phyloP scores from a whole-genome alignment of 2,113 vertebrate genomes.

The Tauraco erythrolophus region DNA sequence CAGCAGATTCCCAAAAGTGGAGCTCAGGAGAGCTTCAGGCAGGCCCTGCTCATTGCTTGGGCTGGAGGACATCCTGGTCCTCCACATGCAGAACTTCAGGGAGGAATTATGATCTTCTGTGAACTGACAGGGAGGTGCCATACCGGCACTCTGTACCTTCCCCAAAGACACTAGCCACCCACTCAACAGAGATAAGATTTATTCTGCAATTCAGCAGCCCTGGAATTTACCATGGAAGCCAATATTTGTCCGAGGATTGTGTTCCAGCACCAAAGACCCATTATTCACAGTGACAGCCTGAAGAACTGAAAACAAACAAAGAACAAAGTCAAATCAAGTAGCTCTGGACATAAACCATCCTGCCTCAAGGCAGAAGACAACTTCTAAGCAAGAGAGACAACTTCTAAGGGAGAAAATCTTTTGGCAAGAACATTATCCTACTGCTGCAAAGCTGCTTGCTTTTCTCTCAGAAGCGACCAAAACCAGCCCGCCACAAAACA shows the following conservation, averaged over 20 bases:
- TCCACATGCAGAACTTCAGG: not conserved
- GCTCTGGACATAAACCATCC: conserved; percentile 40
- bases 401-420: conserved; percentile 39
- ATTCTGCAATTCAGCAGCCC: not conserved
- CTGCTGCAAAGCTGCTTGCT: conserved; percentile 23
- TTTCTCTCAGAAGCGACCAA: not conserved
- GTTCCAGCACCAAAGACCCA: not conserved
- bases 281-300: conserved; percentile 47
- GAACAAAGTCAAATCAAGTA: conserved; percentile 59
- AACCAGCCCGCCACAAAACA: not conserved
- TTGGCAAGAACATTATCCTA: not conserved
- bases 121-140: not conserved
- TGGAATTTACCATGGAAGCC: conserved; percentile 1
- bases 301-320: conserved; percentile 54
- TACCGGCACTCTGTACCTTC: not conserved
- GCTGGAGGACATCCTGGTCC: not conserved
- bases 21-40: not conserved
- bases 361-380: conserved; percentile 45
- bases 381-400: conserved; percentile 30
- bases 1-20: conserved; percentile 24
- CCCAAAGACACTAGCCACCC: not conserved
- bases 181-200: not conserved
- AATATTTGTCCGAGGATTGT: conserved; percentile 26
- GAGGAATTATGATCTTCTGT: not conserved
- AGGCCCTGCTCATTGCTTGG: not conserved